These are phyloP conservation scores for Xiphorhynchus elegans DNA, from an alignment of 2,113 vertebrate species.

Conservation along the genomic window DNA sequence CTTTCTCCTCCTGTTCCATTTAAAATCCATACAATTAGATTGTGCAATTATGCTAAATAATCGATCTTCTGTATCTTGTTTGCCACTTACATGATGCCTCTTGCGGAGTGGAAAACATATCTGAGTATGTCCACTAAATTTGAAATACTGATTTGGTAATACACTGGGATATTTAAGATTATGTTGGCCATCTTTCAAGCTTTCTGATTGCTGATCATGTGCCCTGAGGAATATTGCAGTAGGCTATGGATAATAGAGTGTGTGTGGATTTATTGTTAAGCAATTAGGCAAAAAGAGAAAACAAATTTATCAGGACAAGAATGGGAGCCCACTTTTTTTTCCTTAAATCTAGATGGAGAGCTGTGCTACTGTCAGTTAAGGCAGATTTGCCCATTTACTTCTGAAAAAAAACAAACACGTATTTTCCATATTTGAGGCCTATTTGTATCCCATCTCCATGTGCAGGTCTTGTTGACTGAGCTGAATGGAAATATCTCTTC, in stretches of 20 bases:
- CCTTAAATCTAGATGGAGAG: not conserved
- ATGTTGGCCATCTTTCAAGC: constrained; percentile 50
- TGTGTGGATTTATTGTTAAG: constrained; percentile 51
- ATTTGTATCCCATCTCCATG: not conserved
- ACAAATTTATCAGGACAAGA: constrained; percentile 43
- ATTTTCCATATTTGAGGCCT: not conserved
- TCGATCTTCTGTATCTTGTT: constrained; percentile 52
- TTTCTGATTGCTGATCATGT: constrained; percentile 52
- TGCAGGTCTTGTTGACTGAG: not conserved
- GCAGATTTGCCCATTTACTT: not conserved
- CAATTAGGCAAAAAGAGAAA: constrained; percentile 60
- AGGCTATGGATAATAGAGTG: constrained; percentile 29
- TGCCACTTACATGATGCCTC: constrained; percentile 55
- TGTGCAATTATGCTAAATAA: constrained; percentile 70
- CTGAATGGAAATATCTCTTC: not conserved
- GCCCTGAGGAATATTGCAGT: constrained; percentile 36
- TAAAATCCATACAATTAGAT: constrained; percentile 61
- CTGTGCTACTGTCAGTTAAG: not conserved
- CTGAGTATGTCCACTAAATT: constrained; percentile 53
- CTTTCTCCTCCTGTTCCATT: constrained; percentile 54
- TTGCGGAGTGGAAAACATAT: constrained; percentile 49
- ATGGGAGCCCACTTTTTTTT: not conserved
- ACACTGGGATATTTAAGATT: constrained; percentile 61
- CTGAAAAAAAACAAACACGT: not conserved
- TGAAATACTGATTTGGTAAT: constrained; percentile 67